Conservation (phyloP, 2,113 vertebrate species). For the Oenanthe oenanthe region DNA sequence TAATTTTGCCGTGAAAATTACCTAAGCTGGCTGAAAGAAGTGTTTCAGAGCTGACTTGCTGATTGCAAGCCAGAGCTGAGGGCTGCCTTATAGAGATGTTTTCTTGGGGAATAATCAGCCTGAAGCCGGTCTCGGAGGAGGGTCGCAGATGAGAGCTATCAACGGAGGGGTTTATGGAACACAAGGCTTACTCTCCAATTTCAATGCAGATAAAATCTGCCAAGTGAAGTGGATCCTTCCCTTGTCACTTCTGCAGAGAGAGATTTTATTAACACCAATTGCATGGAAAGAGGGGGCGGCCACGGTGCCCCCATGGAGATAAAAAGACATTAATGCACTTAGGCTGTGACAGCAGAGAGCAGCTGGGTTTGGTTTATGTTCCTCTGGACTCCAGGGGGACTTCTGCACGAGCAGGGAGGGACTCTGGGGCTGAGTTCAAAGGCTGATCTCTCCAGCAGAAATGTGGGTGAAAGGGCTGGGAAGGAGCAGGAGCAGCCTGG, state of each 20-base stretch:
- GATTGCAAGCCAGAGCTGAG: neutral
- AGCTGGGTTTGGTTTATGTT: conserved; percentile 35
- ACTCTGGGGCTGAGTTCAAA: neutral
- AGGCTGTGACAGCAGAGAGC: conserved; percentile 38
- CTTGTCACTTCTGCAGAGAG: conserved; percentile 23
- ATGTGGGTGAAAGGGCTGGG: fast-evolving
- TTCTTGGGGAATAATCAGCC: neutral
- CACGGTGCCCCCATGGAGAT: neutral
- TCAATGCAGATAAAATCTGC: conserved; percentile 28
- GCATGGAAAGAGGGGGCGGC: conserved; percentile 3
- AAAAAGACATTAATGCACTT: conserved; percentile 58
- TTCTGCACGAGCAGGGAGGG: neutral
- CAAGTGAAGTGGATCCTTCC: conserved; percentile 16
- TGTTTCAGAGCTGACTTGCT: neutral
- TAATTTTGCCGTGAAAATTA: neutral
- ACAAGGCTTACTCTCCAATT: conserved; percentile 15
- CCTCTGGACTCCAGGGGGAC: neutral
- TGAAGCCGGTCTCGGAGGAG: neutral
- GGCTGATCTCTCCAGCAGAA: neutral
- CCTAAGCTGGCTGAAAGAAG: neutral
- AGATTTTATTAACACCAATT: conserved; percentile 50
- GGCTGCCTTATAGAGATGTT: neutral
- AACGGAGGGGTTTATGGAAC: neutral
- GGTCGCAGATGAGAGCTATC: neutral
- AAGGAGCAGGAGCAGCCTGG: neutral